These are phyloP conservation scores for Gopherus flavomarginatus DNA, from an alignment of 2,113 vertebrate genomes.

Conservation along the genomic window DNA sequence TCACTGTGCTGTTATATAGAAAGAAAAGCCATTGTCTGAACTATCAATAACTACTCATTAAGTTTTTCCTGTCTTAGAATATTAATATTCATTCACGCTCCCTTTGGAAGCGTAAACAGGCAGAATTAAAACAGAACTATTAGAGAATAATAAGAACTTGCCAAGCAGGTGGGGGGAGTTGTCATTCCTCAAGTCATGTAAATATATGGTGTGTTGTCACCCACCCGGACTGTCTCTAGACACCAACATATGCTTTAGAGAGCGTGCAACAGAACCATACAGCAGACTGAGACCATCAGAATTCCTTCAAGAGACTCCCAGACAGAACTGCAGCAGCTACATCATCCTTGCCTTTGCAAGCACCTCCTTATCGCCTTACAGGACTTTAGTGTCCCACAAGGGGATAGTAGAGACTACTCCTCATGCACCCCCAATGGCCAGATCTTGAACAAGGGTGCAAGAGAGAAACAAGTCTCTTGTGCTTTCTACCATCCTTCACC, in stretches of 20 bases:
- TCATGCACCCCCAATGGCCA: neutral
- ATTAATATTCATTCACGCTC: neutral
- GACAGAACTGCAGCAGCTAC: too few relatives aligned
- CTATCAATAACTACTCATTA: accelerated
- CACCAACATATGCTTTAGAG: too few relatives aligned
- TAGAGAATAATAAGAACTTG: neutral
- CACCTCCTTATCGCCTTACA: too few relatives aligned
- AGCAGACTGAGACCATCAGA: too few relatives aligned
- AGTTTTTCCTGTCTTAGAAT: neutral
- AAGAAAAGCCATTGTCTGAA: slow-evolving; percentile 26
- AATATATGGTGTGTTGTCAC: neutral
- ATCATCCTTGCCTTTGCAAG: too few relatives aligned
- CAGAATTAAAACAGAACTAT: neutral
- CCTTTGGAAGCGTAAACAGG: neutral
- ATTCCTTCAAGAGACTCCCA: too few relatives aligned
- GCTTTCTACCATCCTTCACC: neutral
- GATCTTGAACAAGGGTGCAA: neutral
- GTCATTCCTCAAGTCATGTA: neutral
- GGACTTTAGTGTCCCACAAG: too few relatives aligned
- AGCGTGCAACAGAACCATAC: too few relatives aligned
- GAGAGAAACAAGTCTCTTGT: neutral
- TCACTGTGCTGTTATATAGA: neutral
- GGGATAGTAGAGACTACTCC: too few relatives aligned
- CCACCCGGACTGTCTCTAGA: neutral
- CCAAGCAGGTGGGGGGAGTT: neutral